These are phyloP conservation scores for Sebastes oblongus DNA, from an alignment of 2,797 vertebrate species.

Conservation along the genomic window DNA sequence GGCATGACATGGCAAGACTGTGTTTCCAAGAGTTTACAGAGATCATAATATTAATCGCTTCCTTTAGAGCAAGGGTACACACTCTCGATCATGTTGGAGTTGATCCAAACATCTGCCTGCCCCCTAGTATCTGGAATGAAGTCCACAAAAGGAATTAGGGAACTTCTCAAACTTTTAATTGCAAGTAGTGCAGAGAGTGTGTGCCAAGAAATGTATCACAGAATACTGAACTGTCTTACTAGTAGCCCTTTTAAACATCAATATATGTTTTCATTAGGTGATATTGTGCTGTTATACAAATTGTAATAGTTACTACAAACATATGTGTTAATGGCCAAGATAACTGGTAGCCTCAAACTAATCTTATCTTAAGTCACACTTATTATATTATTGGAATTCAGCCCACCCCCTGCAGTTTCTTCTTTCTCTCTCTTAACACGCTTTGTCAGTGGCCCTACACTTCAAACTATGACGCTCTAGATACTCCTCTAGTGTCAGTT, in stretches of 20 bases:
- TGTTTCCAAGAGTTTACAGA: conserved; percentile 47
- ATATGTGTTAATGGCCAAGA: neutral
- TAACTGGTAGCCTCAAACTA: neutral
- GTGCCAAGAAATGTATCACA: conserved; percentile 2
- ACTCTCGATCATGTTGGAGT: conserved; percentile 48
- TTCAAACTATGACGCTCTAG: too few species aligned
- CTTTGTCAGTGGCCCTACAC: too few species aligned
- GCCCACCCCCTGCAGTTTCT: neutral
- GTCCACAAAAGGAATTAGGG: conserved; percentile 51
- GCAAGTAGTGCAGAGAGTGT: neutral
- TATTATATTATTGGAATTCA: neutral
- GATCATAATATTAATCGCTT: conserved; percentile 55
- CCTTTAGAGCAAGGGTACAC: conserved; percentile 31
- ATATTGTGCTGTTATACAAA: neutral
- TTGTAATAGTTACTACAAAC: neutral
- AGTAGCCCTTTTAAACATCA: neutral
- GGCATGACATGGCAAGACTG: conserved; percentile 7
- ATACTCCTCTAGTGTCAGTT: neutral
- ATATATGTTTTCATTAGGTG: neutral
- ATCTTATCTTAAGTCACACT: neutral
- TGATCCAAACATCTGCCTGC: conserved; percentile 66
- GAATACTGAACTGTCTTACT: neutral
- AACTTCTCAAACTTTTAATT: conserved; percentile 60
- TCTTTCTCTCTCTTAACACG: too few species aligned
- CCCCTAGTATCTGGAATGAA: conserved; percentile 55